phyloP scores from a whole-genome alignment of 2,113 vertebrate genomes.

The Trematomus loennbergii region DNA sequence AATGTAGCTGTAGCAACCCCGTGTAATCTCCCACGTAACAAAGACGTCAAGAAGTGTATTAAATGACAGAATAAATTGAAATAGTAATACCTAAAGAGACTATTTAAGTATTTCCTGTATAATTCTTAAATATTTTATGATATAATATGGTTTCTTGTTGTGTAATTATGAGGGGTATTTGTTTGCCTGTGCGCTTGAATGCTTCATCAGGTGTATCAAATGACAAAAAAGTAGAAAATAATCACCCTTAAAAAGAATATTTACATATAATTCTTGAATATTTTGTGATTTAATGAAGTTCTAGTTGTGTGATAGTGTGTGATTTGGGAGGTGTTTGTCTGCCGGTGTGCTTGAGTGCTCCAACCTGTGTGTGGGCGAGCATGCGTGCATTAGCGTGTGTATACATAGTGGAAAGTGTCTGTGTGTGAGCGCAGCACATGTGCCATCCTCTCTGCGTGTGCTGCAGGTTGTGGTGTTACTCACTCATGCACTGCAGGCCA shows the following conservation, averaged over 20 bases:
- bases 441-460: not conserved
- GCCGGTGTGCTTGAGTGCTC: constrained; percentile 7
- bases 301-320: not conserved
- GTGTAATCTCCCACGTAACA: too few relatives aligned
- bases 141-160: too few relatives aligned
- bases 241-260: too few relatives aligned
- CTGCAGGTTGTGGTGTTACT: constrained; percentile 81
- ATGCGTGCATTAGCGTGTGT: constrained; percentile 22
- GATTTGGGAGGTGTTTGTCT: not conserved
- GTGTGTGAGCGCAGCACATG: constrained; percentile 32
- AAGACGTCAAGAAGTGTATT: not conserved
- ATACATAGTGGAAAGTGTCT: constrained; percentile 32
- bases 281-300: not conserved
- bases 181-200: too few relatives aligned
- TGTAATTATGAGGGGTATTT: too few relatives aligned
- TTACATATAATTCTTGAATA: not conserved
- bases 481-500: constrained; percentile 92
- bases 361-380: constrained; percentile 12
- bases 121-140: too few relatives aligned
- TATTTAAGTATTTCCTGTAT: not conserved
- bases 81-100: not conserved
- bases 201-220: too few relatives aligned
- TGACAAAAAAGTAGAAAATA: too few relatives aligned
- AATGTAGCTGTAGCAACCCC: too few relatives aligned
- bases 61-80: not conserved